These are phyloP conservation scores for Apodemus sylvaticus DNA, from an alignment of 2,113 vertebrate genomes.

Conservation along the genomic window DNA sequence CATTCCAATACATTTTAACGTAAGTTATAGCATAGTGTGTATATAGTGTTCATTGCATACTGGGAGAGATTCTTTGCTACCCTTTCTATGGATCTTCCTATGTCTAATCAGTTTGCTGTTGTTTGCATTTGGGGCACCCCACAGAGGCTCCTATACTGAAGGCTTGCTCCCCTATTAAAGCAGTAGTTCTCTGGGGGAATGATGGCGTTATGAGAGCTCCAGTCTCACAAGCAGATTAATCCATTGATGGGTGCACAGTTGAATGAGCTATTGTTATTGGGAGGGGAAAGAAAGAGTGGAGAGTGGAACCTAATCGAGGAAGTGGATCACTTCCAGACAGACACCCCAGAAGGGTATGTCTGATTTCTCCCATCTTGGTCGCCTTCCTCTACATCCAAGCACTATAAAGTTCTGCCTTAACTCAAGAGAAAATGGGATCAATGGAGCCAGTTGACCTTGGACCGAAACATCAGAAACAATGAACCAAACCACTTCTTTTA, in stretches of 20 bases:
- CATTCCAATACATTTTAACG: background rate
- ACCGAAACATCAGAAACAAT: background rate
- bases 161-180: background rate
- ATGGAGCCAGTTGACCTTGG: background rate
- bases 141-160: background rate
- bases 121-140: background rate
- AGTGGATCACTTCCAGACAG: background rate
- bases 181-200: too few relatives aligned
- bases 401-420: background rate
- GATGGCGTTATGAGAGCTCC: background rate
- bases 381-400: background rate
- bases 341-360: background rate
- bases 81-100: background rate
- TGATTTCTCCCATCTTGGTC: background rate
- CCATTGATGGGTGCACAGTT: background rate
- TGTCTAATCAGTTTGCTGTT: background rate
- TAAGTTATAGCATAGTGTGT: background rate
- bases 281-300: background rate
- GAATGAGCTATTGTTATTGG: background rate
- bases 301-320: background rate
- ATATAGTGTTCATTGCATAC: background rate
- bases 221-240: background rate
- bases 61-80: background rate
- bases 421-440: background rate
- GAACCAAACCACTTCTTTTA: background rate